These are phyloP conservation scores for Diploscapter pachys DNA, from an alignment of 1,140 invertebrate species.

Conservation along the genomic window DNA sequence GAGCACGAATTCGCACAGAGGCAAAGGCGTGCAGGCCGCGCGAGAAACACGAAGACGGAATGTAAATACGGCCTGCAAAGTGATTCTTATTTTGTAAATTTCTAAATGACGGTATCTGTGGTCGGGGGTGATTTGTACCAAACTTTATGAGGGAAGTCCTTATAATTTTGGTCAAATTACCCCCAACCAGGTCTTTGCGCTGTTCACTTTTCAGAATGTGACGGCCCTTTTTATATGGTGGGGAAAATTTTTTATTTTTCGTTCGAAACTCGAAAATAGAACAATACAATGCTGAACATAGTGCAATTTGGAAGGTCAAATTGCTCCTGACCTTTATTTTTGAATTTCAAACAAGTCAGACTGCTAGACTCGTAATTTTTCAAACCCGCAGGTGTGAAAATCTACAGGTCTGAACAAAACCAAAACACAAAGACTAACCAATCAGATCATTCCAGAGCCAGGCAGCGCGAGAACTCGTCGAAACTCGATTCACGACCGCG, in stretches of 20 bases:
- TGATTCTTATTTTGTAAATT: neutral
- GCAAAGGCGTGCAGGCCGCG: slow-evolving; percentile 12
- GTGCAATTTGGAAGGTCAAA: no score
- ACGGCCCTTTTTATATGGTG: no score
- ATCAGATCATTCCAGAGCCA: slow-evolving; percentile 32
- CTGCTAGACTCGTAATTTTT: neutral
- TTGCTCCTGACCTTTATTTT: no score
- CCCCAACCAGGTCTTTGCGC: no score
- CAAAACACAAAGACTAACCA: slow-evolving; percentile 5
- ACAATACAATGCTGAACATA: no score
- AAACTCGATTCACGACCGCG: slow-evolving; percentile 14
- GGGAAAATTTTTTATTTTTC: no score
- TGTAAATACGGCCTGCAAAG: slow-evolving; percentile 24
- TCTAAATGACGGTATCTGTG: neutral
- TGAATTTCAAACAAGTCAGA: neutral
- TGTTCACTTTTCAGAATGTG: no score
- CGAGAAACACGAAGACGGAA: slow-evolving; percentile 9
- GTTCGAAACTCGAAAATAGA: no score
- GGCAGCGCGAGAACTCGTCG: slow-evolving; percentile 8
- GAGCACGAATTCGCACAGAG: slow-evolving; percentile 18
- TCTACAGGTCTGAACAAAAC: neutral
- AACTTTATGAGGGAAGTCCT: no score
- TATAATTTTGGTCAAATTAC: no score
- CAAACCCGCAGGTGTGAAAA: neutral
- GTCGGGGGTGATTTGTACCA: no score